phyloP scores from a whole-genome alignment of 2,888 invertebrate species.

The Pelosia muscerda region DNA sequence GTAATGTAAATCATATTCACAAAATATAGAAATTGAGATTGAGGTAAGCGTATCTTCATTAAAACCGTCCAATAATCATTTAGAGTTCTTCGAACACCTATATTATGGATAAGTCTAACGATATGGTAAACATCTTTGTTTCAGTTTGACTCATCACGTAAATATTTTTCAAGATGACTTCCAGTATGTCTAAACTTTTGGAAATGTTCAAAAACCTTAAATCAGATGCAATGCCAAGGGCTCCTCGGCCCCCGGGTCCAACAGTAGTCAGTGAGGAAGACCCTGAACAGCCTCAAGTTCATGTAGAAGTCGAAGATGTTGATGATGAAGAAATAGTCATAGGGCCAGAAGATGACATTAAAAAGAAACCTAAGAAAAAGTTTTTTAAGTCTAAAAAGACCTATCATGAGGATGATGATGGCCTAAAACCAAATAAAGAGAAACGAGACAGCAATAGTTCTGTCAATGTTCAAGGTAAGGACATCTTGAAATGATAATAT shows the following conservation, averaged over 20 bases:
- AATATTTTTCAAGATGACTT: conserved; percentile 50
- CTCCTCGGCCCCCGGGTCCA: conserved; percentile 80
- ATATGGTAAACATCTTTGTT: conserved; percentile 24
- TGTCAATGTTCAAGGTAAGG: conserved; percentile 76
- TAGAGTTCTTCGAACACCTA: not conserved
- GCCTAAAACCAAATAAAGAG: conserved; percentile 44
- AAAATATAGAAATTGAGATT: not conserved
- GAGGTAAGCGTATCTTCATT: not conserved
- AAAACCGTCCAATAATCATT: not conserved
- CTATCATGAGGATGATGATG: conserved; percentile 41
- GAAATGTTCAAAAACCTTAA: conserved; percentile 80
- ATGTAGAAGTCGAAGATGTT: conserved; percentile 28
- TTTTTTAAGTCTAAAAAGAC: conserved; percentile 56
- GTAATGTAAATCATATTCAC: not conserved
- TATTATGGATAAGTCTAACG: not conserved
- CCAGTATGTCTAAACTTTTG: conserved; percentile 61
- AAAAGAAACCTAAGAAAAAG: conserved; percentile 63
- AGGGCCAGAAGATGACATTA: conserved; percentile 59
- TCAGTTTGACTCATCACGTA: not conserved
- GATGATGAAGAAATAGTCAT: conserved; percentile 65
- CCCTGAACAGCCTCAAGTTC: conserved; percentile 37
- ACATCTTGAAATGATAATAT: not conserved
- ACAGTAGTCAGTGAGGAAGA: conserved; percentile 57
- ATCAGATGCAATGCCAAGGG: conserved; percentile 83
- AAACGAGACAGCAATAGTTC: conserved; percentile 57